A percentile compares a stretch with the other conserved stretches of the same genome.
phyloP scores from a whole-genome alignment of 2,113 vertebrate species.

The Beaufortia kweichowensis region DNA sequence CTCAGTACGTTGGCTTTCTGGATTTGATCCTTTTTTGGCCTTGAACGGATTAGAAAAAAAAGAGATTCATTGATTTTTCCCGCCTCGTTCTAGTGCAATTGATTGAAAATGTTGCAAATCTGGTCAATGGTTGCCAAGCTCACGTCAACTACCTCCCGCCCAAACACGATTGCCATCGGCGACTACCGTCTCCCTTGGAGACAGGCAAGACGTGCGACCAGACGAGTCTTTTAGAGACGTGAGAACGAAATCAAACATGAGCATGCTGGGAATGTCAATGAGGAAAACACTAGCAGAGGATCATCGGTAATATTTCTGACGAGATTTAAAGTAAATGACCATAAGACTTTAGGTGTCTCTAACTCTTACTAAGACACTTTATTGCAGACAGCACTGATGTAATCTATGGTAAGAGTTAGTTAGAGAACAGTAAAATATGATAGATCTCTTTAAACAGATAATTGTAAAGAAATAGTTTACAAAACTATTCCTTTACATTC shows the following conservation, averaged over 20 bases:
- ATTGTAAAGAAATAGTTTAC: no score
- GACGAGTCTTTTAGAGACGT: constrained; percentile 37
- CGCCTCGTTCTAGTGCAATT: constrained; percentile 58
- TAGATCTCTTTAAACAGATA: not conserved
- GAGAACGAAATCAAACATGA: constrained; percentile 21
- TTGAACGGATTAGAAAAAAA: constrained; percentile 64
- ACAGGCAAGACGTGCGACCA: constrained; percentile 24
- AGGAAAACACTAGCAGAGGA: constrained; percentile 20
- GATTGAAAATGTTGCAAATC: constrained; percentile 63
- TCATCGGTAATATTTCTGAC: constrained; percentile 13
- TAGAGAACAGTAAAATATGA: not conserved
- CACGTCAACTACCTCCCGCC: constrained; percentile 52
- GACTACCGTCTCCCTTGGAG: constrained; percentile 34
- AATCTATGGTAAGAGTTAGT: constrained; percentile 7
- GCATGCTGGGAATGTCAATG: constrained; percentile 37
- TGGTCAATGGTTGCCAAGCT: constrained; percentile 55
- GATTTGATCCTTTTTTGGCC: constrained; percentile 63
- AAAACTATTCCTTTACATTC: not conserved
- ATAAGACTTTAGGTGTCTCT: constrained; percentile 10
- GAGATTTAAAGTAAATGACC: constrained; percentile 31
- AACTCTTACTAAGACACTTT: not conserved
- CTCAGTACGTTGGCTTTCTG: constrained; percentile 58
- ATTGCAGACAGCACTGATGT: not conserved
- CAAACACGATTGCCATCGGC: constrained; percentile 31
- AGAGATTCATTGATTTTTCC: constrained; percentile 64